Evolutionary conservation across 92 coral and sea anemone species (phyloP).

Genomic region (Desmophyllum pertusum): DNA sequence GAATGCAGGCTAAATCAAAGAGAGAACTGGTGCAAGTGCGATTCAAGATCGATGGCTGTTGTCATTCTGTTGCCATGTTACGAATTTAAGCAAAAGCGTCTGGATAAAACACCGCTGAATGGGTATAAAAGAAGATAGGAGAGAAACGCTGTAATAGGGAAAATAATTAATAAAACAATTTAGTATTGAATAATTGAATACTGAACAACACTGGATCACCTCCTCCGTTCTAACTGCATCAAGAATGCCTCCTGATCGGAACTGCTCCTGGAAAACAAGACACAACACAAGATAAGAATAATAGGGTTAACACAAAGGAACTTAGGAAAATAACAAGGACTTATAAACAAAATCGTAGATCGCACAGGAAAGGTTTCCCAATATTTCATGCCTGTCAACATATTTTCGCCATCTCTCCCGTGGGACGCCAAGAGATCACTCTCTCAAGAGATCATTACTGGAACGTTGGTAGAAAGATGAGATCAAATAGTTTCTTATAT

Average conservation of each 20-base stretch:
- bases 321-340: no score
- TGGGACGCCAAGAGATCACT: no score
- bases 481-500: no score
- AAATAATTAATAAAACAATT: background rate
- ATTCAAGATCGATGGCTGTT: background rate
- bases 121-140: background rate
- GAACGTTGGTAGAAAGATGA: no score
- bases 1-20: background rate
- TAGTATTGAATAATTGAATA: background rate
- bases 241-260: constrained; percentile 68
- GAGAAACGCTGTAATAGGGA: background rate
- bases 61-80: background rate
- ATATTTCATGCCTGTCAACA: no score
- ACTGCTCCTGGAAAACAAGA: constrained; percentile 58
- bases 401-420: background rate
- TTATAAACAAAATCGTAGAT: background rate
- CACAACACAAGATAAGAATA: background rate
- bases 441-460: no score
- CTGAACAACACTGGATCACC: constrained; percentile 30
- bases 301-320: no score
- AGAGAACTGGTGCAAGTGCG: no score
- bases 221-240: constrained; percentile 80
- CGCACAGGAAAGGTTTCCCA: background rate
- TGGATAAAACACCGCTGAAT: background rate
- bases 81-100: background rate